A percentile compares a stretch with the other conserved stretches of the same genome.
Conservation (phyloP, 2,888 invertebrate species). For the Agrotis ipsilon region DNA sequence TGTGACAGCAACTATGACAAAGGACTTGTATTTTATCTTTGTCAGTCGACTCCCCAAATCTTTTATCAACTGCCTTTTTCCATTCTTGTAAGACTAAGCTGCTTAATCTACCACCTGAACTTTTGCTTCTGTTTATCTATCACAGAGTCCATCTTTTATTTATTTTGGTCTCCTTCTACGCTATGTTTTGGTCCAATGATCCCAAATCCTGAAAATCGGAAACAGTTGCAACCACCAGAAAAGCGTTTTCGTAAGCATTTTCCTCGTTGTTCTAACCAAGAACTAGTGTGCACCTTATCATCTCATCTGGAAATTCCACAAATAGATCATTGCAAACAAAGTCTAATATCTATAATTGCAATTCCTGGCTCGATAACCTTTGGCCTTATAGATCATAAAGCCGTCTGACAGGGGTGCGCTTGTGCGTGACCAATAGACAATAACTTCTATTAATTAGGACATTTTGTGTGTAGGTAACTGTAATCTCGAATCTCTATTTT, state of each 20-base stretch:
- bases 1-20: too few relatives aligned
- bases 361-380: constrained; percentile 62
- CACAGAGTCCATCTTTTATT: too few relatives aligned
- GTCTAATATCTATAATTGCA: constrained; percentile 34
- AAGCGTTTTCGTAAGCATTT: too few relatives aligned
- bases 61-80: too few relatives aligned
- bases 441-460: constrained; percentile 15
- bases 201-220: too few relatives aligned
- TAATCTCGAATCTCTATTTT: neutral
- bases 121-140: too few relatives aligned
- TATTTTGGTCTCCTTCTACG: too few relatives aligned
- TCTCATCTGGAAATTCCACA: constrained; percentile 30
- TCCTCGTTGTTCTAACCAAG: neutral
- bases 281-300: neutral
- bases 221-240: too few relatives aligned
- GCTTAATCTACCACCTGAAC: too few relatives aligned
- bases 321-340: constrained; percentile 11
- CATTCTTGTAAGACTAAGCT: too few relatives aligned
- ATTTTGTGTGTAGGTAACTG: neutral
- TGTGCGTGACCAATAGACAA: constrained; percentile 52
- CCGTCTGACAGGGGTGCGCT: constrained; percentile 36
- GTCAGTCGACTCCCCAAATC: neutral
- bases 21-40: neutral
- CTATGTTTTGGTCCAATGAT: too few relatives aligned
- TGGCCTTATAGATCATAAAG: constrained; percentile 52